Percentiles rank a stretch among this genome's conserved stretches.
Evolutionary conservation across 2,888 invertebrate genomes (phyloP).

Genomic region (Sinhomidia bicolor): DNA sequence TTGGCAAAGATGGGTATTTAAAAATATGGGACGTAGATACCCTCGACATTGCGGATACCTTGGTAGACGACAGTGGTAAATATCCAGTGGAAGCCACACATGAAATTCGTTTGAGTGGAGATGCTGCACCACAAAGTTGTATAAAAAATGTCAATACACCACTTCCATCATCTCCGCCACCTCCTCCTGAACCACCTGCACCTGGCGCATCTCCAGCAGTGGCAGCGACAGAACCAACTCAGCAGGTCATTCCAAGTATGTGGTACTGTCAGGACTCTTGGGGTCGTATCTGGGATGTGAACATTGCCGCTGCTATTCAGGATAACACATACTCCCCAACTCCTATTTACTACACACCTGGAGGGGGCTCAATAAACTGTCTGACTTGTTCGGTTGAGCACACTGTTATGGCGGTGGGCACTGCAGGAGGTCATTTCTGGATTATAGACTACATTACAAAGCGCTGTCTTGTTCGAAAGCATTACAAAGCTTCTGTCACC

Average conservation of each 20-base stretch:
- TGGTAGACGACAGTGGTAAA: slow-evolving; percentile 88
- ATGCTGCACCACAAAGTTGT: slow-evolving; percentile 84
- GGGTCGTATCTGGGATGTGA: slow-evolving; percentile 90
- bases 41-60: slow-evolving; percentile 92
- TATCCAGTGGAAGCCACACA: slow-evolving; percentile 93
- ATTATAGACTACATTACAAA: slow-evolving; percentile 87
- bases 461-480: slow-evolving; percentile 85
- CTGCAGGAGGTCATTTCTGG: slow-evolving; percentile 88
- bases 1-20: slow-evolving; percentile 89
- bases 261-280: slow-evolving; percentile 87
- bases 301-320: slow-evolving; percentile 84
- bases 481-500: slow-evolving; percentile 85
- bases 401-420: slow-evolving; percentile 88
- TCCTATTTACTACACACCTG: slow-evolving; percentile 87
- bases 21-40: slow-evolving; percentile 95
- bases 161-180: background rate
- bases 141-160: slow-evolving; percentile 83
- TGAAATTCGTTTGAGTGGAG: slow-evolving; percentile 87
- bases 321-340: slow-evolving; percentile 82
- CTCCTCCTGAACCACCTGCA: background rate
- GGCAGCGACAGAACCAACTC: background rate
- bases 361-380: slow-evolving; percentile 89
- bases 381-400: slow-evolving; percentile 88
- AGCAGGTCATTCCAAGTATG: slow-evolving; percentile 34
- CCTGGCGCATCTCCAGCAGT: slow-evolving; percentile 10